Conservation (phyloP, 2,113 vertebrate genomes). For the Limnothrissa miodon region DNA sequence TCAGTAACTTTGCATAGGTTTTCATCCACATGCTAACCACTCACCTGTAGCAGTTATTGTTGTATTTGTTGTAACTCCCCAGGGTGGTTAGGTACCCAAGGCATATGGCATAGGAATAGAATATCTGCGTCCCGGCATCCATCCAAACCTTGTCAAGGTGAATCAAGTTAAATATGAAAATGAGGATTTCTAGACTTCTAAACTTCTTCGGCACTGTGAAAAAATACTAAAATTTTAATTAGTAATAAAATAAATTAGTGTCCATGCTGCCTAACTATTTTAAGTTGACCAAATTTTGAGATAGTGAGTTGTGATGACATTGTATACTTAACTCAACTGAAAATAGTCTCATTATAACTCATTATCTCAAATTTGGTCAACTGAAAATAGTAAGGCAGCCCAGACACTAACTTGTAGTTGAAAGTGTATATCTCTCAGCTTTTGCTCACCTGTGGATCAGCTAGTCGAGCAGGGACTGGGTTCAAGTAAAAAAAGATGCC, state of each 20-base stretch:
- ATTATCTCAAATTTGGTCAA: too few species aligned
- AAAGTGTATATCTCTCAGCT: not conserved
- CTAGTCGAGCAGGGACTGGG: slow-evolving; percentile 76
- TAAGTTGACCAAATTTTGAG: too few species aligned
- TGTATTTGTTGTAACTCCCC: slow-evolving; percentile 68
- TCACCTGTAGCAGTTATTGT: slow-evolving; percentile 68
- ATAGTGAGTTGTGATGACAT: too few species aligned
- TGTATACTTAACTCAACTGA: too few species aligned
- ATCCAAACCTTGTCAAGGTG: slow-evolving; percentile 62
- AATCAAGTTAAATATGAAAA: not conserved
- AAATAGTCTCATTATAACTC: too few species aligned
- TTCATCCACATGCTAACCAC: not conserved
- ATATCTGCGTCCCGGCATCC: slow-evolving; percentile 70
- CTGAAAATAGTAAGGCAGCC: too few species aligned
- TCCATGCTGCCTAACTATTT: too few species aligned
- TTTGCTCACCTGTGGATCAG: slow-evolving; percentile 82
- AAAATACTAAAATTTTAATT: too few species aligned
- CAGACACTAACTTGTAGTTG: too few species aligned
- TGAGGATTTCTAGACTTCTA: not conserved
- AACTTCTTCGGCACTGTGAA: too few species aligned
- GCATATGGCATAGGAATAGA: slow-evolving; percentile 66
- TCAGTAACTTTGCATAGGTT: too few species aligned
- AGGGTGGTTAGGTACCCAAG: slow-evolving; percentile 63
- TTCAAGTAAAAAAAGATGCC: slow-evolving; percentile 86
- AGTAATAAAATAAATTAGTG: too few species aligned